Evolutionary conservation across 2,113 vertebrate species (phyloP).

Genomic region (Paradoxurus hermaphroditus): DNA sequence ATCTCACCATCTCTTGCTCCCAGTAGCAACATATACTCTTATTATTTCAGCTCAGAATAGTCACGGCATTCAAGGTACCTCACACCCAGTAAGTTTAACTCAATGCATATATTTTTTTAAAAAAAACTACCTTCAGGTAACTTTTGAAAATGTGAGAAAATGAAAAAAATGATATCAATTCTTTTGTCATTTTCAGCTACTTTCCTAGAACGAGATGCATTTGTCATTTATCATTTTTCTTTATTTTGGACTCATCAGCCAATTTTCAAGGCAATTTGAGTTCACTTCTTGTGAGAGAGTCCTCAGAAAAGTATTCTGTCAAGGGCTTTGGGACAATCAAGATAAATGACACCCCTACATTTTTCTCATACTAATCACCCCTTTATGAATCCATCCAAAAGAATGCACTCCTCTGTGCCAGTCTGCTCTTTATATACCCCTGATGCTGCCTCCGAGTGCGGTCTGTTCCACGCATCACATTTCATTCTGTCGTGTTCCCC

Average conservation of each 20-base stretch:
- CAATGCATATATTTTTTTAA: not conserved
- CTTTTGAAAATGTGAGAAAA: constrained; percentile 45
- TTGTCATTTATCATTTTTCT: constrained; percentile 11
- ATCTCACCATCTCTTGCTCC: not conserved
- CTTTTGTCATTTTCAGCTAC: constrained; percentile 20
- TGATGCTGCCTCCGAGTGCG: too few relatives aligned
- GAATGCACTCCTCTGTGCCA: not conserved
- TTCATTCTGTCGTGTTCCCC: not conserved
- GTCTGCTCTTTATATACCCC: not conserved
- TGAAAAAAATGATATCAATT: not conserved
- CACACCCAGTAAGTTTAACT: not conserved
- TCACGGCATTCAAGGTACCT: not conserved
- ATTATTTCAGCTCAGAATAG: not conserved
- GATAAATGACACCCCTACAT: constrained; percentile 25
- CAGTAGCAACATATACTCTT: not conserved
- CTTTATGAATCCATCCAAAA: not conserved
- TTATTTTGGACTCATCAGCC: constrained; percentile 29
- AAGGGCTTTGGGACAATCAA: constrained; percentile 47
- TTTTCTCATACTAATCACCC: constrained; percentile 40
- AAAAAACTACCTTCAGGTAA: not conserved
- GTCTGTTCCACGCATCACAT: not conserved
- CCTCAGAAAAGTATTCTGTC: constrained; percentile 46
- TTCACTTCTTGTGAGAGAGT: constrained; percentile 40
- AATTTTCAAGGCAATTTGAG: constrained; percentile 60
- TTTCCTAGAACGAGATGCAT: constrained; percentile 22